These are phyloP conservation scores for Tryphoninae sp. DNA, from an alignment of 2,888 invertebrate species.

Conservation along the genomic window DNA sequence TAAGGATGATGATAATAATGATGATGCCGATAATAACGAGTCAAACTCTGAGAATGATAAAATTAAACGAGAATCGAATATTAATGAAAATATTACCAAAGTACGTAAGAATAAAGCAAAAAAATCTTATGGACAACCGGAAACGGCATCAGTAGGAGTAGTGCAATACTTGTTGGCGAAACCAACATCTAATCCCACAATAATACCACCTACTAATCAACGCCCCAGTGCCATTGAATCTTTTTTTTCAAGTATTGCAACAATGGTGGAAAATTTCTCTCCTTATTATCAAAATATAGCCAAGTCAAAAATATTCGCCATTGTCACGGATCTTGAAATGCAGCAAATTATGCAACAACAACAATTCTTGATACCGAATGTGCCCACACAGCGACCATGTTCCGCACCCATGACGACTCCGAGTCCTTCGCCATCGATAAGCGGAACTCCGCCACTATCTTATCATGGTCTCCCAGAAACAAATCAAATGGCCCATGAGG, in stretches of 20 bases:
- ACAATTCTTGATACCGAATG: slow-evolving; percentile 24
- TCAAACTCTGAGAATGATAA: slow-evolving; percentile 24
- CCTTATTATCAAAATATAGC: slow-evolving; percentile 55
- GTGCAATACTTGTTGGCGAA: slow-evolving; percentile 32
- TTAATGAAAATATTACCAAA: slow-evolving; percentile 1
- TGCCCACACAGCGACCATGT: neutral
- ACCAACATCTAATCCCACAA: neutral
- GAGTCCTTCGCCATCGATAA: slow-evolving; percentile 16
- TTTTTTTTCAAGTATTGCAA: slow-evolving; percentile 44
- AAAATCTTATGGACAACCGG: slow-evolving; percentile 3
- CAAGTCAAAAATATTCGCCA: slow-evolving; percentile 51
- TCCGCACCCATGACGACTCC: slow-evolving; percentile 11
- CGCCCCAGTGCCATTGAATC: slow-evolving; percentile 19
- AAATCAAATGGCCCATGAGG: neutral
- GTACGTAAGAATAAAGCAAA: slow-evolving; percentile 6
- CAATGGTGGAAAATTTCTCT: slow-evolving; percentile 48
- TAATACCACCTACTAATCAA: slow-evolving; percentile 5
- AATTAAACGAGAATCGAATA: slow-evolving; percentile 20
- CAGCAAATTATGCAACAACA: slow-evolving; percentile 48
- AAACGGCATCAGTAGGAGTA: slow-evolving; percentile 22
- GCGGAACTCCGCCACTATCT: slow-evolving; percentile 5
- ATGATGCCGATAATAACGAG: slow-evolving; percentile 14
- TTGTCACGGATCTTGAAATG: slow-evolving; percentile 50
- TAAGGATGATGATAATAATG: slow-evolving; percentile 1
- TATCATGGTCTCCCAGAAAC: neutral